A percentile compares a stretch with the other conserved stretches of the same genome.
phyloP scores from a whole-genome alignment of 2,888 invertebrate genomes.

The Epirrhoe alternata region DNA sequence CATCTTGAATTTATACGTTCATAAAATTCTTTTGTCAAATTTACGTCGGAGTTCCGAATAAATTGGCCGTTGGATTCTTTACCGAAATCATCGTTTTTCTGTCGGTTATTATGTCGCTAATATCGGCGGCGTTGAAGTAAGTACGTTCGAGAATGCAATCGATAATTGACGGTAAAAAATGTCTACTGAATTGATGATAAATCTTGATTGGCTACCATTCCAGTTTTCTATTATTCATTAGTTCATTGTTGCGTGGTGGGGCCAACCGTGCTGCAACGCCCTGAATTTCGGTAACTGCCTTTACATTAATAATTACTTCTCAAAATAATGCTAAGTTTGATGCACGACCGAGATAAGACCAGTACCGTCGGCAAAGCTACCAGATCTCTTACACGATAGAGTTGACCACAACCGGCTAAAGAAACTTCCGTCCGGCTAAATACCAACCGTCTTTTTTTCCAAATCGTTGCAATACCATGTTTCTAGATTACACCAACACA shows the following conservation, averaged over 20 bases:
- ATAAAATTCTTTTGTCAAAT: constrained; percentile 84
- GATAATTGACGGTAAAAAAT: constrained; percentile 69
- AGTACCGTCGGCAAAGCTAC: constrained; percentile 58
- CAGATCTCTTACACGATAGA: constrained; percentile 41
- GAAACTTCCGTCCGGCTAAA: constrained; percentile 1
- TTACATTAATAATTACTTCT: constrained; percentile 84
- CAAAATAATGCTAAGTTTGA: constrained; percentile 82
- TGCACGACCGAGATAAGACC: constrained; percentile 77
- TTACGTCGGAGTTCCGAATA: constrained; percentile 76
- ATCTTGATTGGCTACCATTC: constrained; percentile 79
- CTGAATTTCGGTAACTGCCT: constrained; percentile 82
- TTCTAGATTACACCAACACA: too few species aligned
- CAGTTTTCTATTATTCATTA: constrained; percentile 80
- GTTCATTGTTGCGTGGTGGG: constrained; percentile 65
- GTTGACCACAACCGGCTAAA: constrained; percentile 8
- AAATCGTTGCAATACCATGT: not conserved
- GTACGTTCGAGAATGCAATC: constrained; percentile 56
- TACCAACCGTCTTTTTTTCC: constrained; percentile 7
- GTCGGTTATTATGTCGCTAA: constrained; percentile 67
- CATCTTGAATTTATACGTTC: constrained; percentile 81
- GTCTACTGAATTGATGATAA: constrained; percentile 76
- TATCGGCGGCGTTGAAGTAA: constrained; percentile 47
- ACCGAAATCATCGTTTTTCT: constrained; percentile 79
- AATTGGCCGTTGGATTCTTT: constrained; percentile 73
- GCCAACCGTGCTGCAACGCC: constrained; percentile 66